phyloP scores from a whole-genome alignment of 1,140 invertebrate genomes.

The Trichonephila clavata region DNA sequence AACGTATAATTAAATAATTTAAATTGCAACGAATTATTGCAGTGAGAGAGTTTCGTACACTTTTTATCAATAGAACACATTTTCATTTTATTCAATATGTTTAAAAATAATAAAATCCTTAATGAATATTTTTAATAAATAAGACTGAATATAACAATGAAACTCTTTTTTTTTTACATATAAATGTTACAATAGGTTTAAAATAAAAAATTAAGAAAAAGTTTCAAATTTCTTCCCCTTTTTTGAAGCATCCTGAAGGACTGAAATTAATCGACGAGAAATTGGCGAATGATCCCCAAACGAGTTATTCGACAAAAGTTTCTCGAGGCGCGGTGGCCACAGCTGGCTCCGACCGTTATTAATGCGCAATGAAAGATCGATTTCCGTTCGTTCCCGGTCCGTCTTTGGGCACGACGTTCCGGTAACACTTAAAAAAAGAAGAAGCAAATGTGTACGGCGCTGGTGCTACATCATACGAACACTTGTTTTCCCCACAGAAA shows the following conservation, averaged over 20 bases:
- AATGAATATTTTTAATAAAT: too few species aligned
- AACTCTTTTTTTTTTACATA: too few species aligned
- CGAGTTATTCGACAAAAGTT: slow-evolving; percentile 36
- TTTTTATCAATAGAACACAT: too few species aligned
- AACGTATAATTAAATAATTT: too few species aligned
- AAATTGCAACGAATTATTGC: too few species aligned
- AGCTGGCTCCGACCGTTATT: slow-evolving; percentile 74
- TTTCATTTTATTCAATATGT: too few species aligned
- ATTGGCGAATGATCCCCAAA: slow-evolving; percentile 47
- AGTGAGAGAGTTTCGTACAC: too few species aligned
- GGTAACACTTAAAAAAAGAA: slow-evolving; percentile 54
- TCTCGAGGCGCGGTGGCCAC: slow-evolving; percentile 54
- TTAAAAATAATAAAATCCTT: too few species aligned
- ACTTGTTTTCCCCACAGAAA: slow-evolving; percentile 56
- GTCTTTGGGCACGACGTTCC: slow-evolving; percentile 18
- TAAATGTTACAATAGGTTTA: too few species aligned
- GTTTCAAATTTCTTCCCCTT: too few species aligned
- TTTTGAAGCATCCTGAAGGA: not conserved
- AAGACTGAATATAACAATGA: too few species aligned
- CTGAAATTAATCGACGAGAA: not conserved
- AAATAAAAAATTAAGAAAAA: too few species aligned
- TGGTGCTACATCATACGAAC: slow-evolving; percentile 67
- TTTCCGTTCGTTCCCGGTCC: slow-evolving; percentile 51
- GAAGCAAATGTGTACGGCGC: slow-evolving; percentile 51
- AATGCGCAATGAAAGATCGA: slow-evolving; percentile 74